Evolutionary conservation across 2,888 invertebrate species (phyloP).

Genomic region (Lysandra bellargus): DNA sequence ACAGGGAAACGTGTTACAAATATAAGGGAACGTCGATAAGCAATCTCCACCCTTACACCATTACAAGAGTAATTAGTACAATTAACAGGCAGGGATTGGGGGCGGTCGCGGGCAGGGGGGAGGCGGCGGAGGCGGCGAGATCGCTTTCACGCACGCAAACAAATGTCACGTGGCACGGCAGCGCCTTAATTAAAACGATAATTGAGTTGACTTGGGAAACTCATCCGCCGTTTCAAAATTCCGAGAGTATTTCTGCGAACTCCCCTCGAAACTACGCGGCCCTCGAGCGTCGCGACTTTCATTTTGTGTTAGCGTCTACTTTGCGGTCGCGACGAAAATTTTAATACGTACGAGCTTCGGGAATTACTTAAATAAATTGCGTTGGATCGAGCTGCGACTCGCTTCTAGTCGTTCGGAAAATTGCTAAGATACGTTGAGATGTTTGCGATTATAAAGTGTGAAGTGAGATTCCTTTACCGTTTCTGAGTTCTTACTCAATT

Average conservation of each 20-base stretch:
- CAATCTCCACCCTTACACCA: constrained; percentile 77
- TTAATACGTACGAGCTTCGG: constrained; percentile 72
- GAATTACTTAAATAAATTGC: constrained; percentile 76
- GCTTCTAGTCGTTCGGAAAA: constrained; percentile 60
- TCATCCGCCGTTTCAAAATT: constrained; percentile 79
- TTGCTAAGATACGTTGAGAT: constrained; percentile 47
- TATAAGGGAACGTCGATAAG: constrained; percentile 75
- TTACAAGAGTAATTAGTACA: constrained; percentile 81
- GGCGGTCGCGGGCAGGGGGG: constrained; percentile 39
- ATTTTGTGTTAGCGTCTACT: constrained; percentile 80
- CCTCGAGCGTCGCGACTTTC: constrained; percentile 78
- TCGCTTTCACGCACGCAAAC: constrained; percentile 80
- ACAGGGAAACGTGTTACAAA: constrained; percentile 46
- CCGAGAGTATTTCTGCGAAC: constrained; percentile 74
- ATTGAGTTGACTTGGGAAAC: constrained; percentile 81
- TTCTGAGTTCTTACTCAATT: neutral
- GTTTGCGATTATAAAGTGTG: constrained; percentile 23
- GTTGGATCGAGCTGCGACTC: constrained; percentile 61
- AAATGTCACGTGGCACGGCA: constrained; percentile 77
- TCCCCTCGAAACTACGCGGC: constrained; percentile 75
- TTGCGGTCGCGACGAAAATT: constrained; percentile 75
- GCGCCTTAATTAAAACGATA: constrained; percentile 81
- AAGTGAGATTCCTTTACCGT: neutral
- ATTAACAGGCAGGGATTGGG: constrained; percentile 67
- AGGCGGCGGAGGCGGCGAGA: constrained; percentile 53